Conservation (phyloP, 2,113 vertebrate species). For the Acrocephalus kingi region DNA sequence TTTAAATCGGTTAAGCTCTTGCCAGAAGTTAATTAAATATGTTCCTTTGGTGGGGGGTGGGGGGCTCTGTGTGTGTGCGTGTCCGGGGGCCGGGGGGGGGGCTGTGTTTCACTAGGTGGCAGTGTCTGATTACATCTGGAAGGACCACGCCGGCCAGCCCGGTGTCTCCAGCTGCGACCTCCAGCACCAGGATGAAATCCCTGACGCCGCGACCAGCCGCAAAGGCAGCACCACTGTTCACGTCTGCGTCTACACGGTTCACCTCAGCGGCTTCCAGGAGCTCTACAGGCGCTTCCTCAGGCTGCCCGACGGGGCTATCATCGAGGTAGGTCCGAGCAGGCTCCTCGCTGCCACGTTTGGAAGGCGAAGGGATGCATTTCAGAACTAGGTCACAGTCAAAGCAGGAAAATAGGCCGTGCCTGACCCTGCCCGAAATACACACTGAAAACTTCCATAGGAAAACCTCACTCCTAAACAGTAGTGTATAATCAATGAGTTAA, state of each 20-base stretch:
- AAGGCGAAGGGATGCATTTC: background rate
- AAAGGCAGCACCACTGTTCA: constrained; percentile 73
- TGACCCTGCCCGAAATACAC: background rate
- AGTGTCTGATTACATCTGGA: constrained; percentile 90
- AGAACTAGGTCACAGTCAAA: background rate
- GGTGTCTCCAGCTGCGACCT: constrained; percentile 60
- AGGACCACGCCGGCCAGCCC: constrained; percentile 61
- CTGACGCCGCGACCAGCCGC: background rate
- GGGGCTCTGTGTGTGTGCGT: background rate
- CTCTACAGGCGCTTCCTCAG: constrained; percentile 87
- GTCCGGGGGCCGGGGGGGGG: constrained; percentile 2
- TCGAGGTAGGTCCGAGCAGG: constrained; percentile 80
- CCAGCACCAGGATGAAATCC: constrained; percentile 5
- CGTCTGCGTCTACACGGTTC: constrained; percentile 80
- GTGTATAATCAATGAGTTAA: background rate
- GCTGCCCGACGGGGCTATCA: constrained; percentile 83
- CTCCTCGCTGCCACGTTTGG: background rate
- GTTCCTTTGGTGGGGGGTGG: constrained; percentile 45
- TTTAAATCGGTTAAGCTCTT: constrained; percentile 68
- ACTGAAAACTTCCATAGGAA: background rate
- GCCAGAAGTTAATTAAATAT: constrained; percentile 76
- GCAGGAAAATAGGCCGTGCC: background rate
- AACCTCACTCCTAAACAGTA: background rate
- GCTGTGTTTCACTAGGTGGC: constrained; percentile 83
- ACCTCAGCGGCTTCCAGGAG: constrained; percentile 80